Percentiles rank a stretch among this genome's conserved stretches.
phyloP scores from a whole-genome alignment of 1,140 invertebrate species.

The Tetragonula clypearis region DNA sequence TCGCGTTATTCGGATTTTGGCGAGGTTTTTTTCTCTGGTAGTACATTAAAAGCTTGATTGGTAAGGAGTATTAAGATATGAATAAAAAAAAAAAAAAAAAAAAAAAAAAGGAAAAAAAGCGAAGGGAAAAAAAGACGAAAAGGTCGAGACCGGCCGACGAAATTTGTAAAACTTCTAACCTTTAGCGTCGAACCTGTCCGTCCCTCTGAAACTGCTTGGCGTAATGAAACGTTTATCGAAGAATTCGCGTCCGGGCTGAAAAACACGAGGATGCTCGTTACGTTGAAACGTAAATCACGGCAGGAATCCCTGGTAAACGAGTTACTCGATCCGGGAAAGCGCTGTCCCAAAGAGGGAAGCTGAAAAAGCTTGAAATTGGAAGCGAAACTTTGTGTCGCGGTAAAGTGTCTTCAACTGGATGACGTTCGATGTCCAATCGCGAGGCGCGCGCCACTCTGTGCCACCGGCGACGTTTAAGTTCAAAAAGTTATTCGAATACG shows the following conservation, averaged over 20 bases:
- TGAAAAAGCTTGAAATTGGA: too few species aligned
- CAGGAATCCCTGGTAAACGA: background rate
- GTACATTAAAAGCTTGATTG: too few species aligned
- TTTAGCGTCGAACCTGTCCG: background rate
- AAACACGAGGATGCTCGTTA: conserved; percentile 14
- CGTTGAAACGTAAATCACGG: conserved; percentile 9
- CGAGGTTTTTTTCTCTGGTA: too few species aligned
- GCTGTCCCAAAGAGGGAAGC: background rate
- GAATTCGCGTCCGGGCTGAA: background rate
- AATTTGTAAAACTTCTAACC: background rate
- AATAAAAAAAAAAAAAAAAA: too few species aligned
- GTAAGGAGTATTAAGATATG: too few species aligned
- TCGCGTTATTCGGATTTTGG: too few species aligned
- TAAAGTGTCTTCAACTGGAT: background rate
- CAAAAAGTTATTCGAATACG: background rate
- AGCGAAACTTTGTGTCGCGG: background rate
- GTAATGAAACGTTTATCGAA: conserved; percentile 27
- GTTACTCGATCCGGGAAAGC: background rate
- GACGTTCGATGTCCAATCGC: background rate
- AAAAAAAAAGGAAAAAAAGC: background rate
- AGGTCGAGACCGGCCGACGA: background rate
- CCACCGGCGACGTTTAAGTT: background rate
- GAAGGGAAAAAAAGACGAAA: background rate
- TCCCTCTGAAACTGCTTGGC: background rate
- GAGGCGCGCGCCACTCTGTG: too few species aligned